These are phyloP conservation scores for Peromyscus nudipes DNA, from an alignment of 2,797 vertebrate species.

Conservation along the genomic window DNA sequence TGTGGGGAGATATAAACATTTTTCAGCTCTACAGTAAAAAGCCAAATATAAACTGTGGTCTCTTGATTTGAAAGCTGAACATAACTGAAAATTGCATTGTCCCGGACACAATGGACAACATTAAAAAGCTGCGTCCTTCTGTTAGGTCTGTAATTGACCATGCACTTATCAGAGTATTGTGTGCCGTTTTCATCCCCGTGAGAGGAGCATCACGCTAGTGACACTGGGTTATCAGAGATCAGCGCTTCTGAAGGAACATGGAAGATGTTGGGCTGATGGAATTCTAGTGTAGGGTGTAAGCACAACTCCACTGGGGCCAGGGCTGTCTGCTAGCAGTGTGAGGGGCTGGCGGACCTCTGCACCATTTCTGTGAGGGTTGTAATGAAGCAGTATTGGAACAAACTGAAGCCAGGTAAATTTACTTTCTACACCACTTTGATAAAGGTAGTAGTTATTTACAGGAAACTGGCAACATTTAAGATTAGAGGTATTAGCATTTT, in stretches of 20 bases:
- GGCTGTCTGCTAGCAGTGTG: not conserved
- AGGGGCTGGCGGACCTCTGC: not conserved
- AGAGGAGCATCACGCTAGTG: not conserved
- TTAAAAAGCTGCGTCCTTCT: not conserved
- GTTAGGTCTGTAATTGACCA: not conserved
- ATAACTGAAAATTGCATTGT: not conserved
- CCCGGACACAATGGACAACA: not conserved
- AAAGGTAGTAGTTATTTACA: conserved; percentile 35
- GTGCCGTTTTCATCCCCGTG: not conserved
- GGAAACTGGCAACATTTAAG: not conserved
- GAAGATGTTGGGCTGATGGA: not conserved
- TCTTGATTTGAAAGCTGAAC: not conserved
- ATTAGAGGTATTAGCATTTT: not conserved
- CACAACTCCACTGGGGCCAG: not conserved
- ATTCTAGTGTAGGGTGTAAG: not conserved
- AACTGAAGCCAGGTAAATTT: conserved; percentile 42
- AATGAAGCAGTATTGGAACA: conserved; percentile 23
- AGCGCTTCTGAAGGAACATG: not conserved
- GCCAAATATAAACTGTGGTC: not conserved
- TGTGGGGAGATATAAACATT: not conserved
- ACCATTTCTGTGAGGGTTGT: not conserved
- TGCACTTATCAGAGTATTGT: not conserved
- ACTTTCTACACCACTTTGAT: not conserved
- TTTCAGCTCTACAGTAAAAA: conserved; percentile 32
- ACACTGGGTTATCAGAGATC: not conserved